Percentiles rank a stretch among this genome's conserved stretches.
phyloP scores from a whole-genome alignment of 2,888 invertebrate genomes.

The Leistus spinibarbis region DNA sequence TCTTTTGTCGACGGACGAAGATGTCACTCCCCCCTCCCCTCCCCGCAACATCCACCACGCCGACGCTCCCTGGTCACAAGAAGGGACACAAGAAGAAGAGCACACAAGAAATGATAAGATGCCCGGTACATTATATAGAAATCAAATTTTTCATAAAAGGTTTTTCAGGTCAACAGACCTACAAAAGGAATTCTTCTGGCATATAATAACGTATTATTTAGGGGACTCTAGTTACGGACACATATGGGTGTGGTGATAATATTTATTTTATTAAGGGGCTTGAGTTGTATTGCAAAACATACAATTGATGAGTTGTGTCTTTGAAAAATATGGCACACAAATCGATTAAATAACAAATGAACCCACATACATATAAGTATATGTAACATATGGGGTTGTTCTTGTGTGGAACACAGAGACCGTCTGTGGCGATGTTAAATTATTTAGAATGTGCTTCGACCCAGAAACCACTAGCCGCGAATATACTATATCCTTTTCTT shows the following conservation, averaged over 20 bases:
- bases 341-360: not conserved
- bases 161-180: not conserved
- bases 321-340: not conserved
- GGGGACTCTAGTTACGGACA: no score
- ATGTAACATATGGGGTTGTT: not conserved
- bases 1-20: constrained; percentile 13
- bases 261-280: no score
- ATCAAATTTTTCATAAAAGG: not conserved
- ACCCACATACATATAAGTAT: not conserved
- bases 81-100: no score
- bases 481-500: no score
- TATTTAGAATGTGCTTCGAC: no score
- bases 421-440: no score
- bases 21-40: not conserved
- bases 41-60: not conserved
- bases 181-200: not conserved
- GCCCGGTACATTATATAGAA: not conserved
- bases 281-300: not conserved
- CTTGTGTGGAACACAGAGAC: no score
- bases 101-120: not conserved
- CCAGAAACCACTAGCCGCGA: no score
- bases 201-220: not conserved
- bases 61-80: not conserved
- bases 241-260: no score
- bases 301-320: not conserved